Evolutionary conservation across 2,113 vertebrate genomes (phyloP), one percentile per base, ranked within the genome.

Genomic region (Cercopithecus mona): DNA sequence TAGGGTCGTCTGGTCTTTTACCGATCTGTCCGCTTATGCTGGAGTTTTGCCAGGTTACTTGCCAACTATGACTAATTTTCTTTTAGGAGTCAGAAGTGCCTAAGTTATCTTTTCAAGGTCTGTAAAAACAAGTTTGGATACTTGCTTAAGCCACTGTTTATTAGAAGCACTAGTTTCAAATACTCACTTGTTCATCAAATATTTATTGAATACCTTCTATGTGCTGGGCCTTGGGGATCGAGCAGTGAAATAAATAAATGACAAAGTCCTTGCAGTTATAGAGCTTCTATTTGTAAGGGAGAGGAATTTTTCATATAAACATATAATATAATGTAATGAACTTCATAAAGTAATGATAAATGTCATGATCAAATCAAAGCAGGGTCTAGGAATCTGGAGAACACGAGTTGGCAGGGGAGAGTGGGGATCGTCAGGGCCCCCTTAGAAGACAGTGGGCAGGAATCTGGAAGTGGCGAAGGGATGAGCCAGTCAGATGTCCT

Each of bases 91-190:
- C 43, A 73, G 25, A 43, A 72, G 5, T 76, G 43, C 57, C 82
- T 64, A 45, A 82, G 7, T 83, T 82, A 16, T 57, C 59, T 79
- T 96, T 96, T 75, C 18, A 90, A 87, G 23, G 25, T 83, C 82
- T 52, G 0, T 78, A 87, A 89, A 93, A 80, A 90, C 48, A 92
- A 94, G 38, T 79, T 87, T 94, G 80, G n/a, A 78, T 96, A 45
- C 38, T 90, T 96, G 88, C 59, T 64, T 85, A 59, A 81, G 80
- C 72, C 70, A 94, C 61, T 95, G 48, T 84, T 97, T 43, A n/a
- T 90, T 95, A 96, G 83, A 76, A 93, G 45, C 48, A 70, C 64
- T 96, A 17, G 35, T 97, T 96, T 90, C 84, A 73, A 32, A 59
- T 90, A 79, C 78, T 88, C 57, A 85, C 66, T 90, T 48, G 52